Evolutionary conservation across 2,113 vertebrate species (phyloP).

Genomic region (Gnathochromis pfefferi): DNA sequence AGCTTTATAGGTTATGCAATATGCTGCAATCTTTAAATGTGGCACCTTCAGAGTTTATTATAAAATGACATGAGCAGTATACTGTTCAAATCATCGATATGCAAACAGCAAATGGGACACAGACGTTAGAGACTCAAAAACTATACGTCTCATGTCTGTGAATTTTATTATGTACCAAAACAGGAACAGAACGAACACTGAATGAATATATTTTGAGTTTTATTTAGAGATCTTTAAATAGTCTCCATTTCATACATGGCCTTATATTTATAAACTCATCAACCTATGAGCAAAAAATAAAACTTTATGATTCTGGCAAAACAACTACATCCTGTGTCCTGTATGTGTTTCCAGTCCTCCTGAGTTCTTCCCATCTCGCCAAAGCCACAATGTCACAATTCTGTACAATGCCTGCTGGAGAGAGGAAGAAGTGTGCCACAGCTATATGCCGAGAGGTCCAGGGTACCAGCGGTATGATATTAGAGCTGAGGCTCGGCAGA

Average conservation of each 20-base stretch:
- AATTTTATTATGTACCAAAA: neutral
- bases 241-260: neutral
- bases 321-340: conserved; percentile 47
- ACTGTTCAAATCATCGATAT: neutral
- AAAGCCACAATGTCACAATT: conserved; percentile 80
- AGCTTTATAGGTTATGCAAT: conserved; percentile 1
- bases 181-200: neutral
- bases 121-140: neutral
- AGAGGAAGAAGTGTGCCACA: conserved; percentile 83
- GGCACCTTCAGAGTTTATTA: neutral
- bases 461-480: conserved; percentile 73
- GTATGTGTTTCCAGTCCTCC: conserved; percentile 63
- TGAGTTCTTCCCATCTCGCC: conserved; percentile 19
- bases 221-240: neutral
- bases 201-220: neutral
- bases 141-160: neutral
- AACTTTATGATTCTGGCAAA: neutral
- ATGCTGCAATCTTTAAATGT: neutral
- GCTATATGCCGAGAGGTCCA: conserved; percentile 89
- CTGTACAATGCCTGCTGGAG: conserved; percentile 77
- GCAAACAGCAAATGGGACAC: neutral
- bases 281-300: neutral
- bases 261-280: neutral
- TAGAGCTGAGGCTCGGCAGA: neutral
- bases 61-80: neutral